Evolutionary conservation across 2,113 vertebrate genomes (phyloP).

Genomic region (Macroglossus sobrinus): DNA sequence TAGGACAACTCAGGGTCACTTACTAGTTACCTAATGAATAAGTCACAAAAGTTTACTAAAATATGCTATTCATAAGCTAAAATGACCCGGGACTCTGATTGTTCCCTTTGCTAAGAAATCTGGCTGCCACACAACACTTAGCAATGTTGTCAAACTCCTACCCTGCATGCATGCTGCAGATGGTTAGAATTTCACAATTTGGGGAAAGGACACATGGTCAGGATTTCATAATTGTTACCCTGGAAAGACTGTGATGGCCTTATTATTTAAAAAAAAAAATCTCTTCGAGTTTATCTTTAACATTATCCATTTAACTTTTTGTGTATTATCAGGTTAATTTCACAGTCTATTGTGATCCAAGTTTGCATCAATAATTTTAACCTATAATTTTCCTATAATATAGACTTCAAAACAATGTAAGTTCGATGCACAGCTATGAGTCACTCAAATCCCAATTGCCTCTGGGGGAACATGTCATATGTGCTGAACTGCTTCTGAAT

Average conservation of each 20-base stretch:
- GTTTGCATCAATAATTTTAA: constrained; percentile 1
- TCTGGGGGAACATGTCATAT: background rate
- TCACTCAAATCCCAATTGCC: background rate
- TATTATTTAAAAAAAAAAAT: background rate
- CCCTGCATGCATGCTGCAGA: background rate
- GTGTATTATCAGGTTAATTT: background rate
- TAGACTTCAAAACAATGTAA: background rate
- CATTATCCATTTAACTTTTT: background rate
- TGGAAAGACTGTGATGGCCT: background rate
- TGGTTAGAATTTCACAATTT: background rate
- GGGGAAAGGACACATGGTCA: background rate
- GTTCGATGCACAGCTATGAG: background rate
- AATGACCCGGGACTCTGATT: background rate
- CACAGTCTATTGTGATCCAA: background rate
- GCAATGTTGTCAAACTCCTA: background rate
- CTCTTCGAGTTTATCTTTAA: background rate
- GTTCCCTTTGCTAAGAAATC: background rate
- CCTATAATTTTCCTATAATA: background rate
- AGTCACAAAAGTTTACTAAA: background rate
- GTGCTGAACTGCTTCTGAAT: background rate
- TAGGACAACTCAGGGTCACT: background rate
- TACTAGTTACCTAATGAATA: background rate
- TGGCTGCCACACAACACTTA: background rate
- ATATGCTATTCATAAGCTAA: background rate
- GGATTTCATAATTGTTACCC: background rate